phyloP scores from a whole-genome alignment of 2,888 invertebrate genomes.

The Choristoneura rosaceana region DNA sequence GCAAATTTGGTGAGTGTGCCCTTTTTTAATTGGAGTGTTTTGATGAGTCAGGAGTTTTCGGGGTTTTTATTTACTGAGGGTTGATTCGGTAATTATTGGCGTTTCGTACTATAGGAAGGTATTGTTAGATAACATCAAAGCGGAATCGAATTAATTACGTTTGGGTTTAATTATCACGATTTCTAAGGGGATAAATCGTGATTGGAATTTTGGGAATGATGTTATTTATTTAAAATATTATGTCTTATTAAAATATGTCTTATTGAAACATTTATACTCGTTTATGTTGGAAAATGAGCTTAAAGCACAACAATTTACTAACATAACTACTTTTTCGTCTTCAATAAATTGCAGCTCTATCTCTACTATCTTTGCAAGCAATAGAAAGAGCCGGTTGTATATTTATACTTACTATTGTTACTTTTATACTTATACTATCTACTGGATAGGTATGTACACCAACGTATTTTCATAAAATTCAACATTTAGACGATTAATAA shows the following conservation, averaged over 20 bases:
- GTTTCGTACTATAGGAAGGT: slow-evolving; percentile 1
- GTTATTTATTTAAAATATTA: background rate
- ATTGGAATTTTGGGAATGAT: background rate
- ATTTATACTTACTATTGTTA: too few species aligned
- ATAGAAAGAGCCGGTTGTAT: too few species aligned
- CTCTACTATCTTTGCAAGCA: too few species aligned
- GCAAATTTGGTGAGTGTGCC: slow-evolving; percentile 32
- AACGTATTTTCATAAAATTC: too few species aligned
- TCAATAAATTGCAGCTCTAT: too few species aligned
- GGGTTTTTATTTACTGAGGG: slow-evolving; percentile 18
- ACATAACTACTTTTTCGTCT: too few species aligned
- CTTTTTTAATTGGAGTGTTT: slow-evolving; percentile 30
- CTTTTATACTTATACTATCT: too few species aligned
- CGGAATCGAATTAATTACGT: slow-evolving; percentile 5
- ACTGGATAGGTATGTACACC: too few species aligned
- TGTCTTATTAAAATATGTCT: background rate
- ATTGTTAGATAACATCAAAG: slow-evolving; percentile 23
- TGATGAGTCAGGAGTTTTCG: slow-evolving; percentile 17
- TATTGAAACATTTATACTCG: too few species aligned
- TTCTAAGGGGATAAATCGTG: background rate
- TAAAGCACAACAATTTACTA: too few species aligned
- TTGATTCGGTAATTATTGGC: slow-evolving; percentile 12
- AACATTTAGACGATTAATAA: too few species aligned
- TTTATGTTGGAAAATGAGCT: too few species aligned
- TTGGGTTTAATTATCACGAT: slow-evolving; percentile 6